Conservation (phyloP, 2,113 vertebrate species). For the Lathamus discolor region DNA sequence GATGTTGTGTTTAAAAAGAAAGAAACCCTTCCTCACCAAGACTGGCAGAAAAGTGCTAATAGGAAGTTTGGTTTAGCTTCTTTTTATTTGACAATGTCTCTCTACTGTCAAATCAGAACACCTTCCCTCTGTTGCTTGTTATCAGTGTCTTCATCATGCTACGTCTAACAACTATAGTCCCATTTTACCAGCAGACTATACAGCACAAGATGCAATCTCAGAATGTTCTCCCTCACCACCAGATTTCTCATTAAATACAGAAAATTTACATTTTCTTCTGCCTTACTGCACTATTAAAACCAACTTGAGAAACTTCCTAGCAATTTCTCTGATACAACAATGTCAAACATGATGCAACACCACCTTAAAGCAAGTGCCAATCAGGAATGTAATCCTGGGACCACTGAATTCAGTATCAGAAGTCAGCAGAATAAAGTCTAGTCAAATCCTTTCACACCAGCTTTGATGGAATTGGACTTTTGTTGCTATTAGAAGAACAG, state of each 20-base stretch:
- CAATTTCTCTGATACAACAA: not conserved
- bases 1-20: not conserved
- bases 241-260: not conserved
- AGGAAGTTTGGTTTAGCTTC: not conserved
- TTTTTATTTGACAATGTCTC: not conserved
- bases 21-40: not conserved
- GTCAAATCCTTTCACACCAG: accelerated
- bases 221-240: not conserved
- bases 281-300: not conserved
- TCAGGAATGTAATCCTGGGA: not conserved
- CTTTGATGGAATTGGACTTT: not conserved
- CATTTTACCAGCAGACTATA: not conserved
- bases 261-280: not conserved
- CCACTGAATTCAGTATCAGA: not conserved
- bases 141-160: not conserved
- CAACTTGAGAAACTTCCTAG: not conserved
- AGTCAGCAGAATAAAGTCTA: not conserved
- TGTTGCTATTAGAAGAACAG: not conserved
- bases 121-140: not conserved
- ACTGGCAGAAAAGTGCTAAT: not conserved
- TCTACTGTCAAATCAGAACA: not conserved
- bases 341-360: not conserved
- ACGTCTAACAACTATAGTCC: not conserved
- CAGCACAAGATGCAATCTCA: not conserved
- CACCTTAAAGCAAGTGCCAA: not conserved